phyloP scores from a whole-genome alignment of 2,888 invertebrate genomes.

The Sinelater perroti region DNA sequence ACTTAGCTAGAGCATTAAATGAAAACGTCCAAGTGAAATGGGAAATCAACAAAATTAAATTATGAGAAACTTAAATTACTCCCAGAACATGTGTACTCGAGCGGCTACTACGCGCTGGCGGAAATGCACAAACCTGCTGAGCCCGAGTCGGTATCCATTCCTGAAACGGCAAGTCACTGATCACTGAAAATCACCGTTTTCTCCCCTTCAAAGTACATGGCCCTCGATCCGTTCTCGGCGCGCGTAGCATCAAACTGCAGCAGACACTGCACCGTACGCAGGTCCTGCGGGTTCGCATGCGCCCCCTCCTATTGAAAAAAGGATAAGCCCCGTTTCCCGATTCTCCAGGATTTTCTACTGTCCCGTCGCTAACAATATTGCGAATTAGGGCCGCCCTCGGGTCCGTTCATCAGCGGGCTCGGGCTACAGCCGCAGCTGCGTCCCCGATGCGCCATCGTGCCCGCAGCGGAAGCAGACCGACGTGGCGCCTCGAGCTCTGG shows the following conservation, averaged over 20 bases:
- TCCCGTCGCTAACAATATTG: background rate
- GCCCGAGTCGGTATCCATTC: conserved; percentile 32
- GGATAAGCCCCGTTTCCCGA: conserved; percentile 12
- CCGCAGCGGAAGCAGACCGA: no score
- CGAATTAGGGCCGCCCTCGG: no score
- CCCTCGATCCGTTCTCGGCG: conserved; percentile 34
- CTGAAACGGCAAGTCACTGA: conserved; percentile 22
- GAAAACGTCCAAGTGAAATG: no score
- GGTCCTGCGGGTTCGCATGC: conserved; percentile 31
- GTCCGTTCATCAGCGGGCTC: no score
- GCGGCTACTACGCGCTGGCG: no score
- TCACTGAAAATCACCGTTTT: conserved; percentile 30
- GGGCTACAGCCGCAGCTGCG: no score
- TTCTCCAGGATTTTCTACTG: conserved; percentile 14
- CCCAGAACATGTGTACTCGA: no score
- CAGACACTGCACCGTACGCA: conserved; percentile 31
- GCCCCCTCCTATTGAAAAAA: conserved; percentile 22
- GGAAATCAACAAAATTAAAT: no score
- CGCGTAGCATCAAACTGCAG: conserved; percentile 35
- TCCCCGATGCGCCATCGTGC: no score
- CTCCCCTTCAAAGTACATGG: conserved; percentile 29
- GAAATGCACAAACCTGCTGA: conserved; percentile 24
- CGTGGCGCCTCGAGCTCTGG: no score
- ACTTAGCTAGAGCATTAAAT: no score
- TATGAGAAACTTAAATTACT: no score